phyloP scores from a whole-genome alignment of 2,888 invertebrate species.

The Chalcosyrphus nemorum region DNA sequence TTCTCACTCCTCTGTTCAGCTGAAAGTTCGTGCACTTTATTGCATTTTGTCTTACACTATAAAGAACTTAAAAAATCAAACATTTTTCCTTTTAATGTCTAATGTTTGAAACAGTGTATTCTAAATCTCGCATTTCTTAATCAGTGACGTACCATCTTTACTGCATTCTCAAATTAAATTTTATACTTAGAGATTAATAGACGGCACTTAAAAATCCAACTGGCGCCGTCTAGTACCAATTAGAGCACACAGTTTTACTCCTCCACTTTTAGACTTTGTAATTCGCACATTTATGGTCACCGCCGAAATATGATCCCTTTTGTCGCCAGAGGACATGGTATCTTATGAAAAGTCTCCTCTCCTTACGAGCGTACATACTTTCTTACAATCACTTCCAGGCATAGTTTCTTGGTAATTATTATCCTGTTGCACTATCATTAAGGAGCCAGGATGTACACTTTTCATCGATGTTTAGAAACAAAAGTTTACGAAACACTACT shows the following conservation, averaged over 20 bases:
- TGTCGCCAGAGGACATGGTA: conserved; percentile 55
- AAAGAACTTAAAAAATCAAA: too few relatives aligned
- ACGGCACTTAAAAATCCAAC: conserved; percentile 39
- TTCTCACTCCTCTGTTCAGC: too few relatives aligned
- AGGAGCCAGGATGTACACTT: conserved; percentile 19
- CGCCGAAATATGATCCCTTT: conserved; percentile 65
- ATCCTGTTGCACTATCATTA: conserved; percentile 67
- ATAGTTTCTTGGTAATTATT: conserved; percentile 53
- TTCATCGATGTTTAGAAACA: conserved; percentile 40
- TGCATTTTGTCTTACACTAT: too few relatives aligned
- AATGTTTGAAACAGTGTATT: too few relatives aligned
- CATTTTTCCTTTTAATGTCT: too few relatives aligned
- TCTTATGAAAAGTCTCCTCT: conserved; percentile 32
- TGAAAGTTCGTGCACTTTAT: too few relatives aligned
- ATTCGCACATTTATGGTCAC: conserved; percentile 44
- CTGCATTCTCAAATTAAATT: conserved; percentile 14
- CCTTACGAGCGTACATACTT: background rate
- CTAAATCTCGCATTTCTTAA: background rate
- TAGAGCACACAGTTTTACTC: conserved; percentile 50
- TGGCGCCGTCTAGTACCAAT: conserved; percentile 59
- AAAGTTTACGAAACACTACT: conserved; percentile 55
- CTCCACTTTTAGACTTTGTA: conserved; percentile 30
- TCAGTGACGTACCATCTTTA: background rate
- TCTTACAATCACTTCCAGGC: conserved; percentile 14
- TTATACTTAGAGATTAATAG: conserved; percentile 20